Base-by-base conservation (phyloP, 2,888 invertebrate genomes). In the Lasioglossum vierecki region DNA sequence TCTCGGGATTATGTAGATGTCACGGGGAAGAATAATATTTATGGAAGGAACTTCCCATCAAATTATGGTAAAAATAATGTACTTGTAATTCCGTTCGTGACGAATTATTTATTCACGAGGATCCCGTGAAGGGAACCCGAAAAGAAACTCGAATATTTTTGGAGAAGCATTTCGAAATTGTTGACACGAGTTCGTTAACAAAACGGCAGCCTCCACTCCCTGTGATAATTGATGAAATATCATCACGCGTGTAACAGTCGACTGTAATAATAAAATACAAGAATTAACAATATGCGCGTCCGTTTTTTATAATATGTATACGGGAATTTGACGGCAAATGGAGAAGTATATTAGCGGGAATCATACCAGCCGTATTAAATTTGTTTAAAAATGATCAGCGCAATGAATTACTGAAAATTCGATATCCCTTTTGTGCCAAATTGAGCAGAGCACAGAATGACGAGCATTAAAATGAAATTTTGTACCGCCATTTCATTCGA, bases 1-100 rank as follows among this genome's bases (percentile, higher is more conserved):
- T 87, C 87, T 82, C 81, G 60, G 80, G 85, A 88, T 88, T 88
- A 88, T 84, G 80, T 79, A 84, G 72, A 80, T 82, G 66, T 70
- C 72, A 79, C 53, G 68, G 53, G 30, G 63, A 76, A 87, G 79
- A 88, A 79, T 85, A 89, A 85, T 84, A 87, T 85, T 87, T 84
- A 79, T 71, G 39, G 60, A 57, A 15, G 46, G 63, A 84, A 87
- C 77, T 82, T 82, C 13, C 79, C 63, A 39, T 76, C 71, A 85
- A 85, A 89, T 87, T 87, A 82, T 57, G 72, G 49, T 46, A 76
- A 82, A 84, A 82, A 75, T 82, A 82, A 78, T 71, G 63, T 35
- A 26, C 70, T 70, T 22, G 80, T 83, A 71, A 72, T 80, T 83
- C 80, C n/a, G 53, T 35, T 72, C 72, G 66, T 46, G 30, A 26